These are phyloP conservation scores for Tetraodon nigroviridis DNA, from an alignment of 2,113 vertebrate genomes.

Conservation along the genomic window DNA sequence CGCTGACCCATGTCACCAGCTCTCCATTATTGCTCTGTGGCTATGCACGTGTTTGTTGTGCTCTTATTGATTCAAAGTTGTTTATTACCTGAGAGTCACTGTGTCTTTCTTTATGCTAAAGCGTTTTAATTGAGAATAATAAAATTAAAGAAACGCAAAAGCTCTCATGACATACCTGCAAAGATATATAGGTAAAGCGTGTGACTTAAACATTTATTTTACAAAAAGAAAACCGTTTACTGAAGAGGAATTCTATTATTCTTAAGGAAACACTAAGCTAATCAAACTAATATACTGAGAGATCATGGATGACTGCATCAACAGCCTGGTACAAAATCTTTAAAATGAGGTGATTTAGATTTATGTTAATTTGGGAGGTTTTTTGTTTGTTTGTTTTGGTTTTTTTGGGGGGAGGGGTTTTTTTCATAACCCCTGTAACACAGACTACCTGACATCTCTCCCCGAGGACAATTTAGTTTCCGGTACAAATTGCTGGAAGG, in stretches of 20 bases:
- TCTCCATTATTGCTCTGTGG: conserved; percentile 9
- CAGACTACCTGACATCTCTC: neutral
- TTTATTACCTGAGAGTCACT: neutral
- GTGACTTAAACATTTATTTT: neutral
- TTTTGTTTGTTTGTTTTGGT: too few species aligned
- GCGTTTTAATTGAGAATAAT: neutral
- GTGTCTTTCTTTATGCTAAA: neutral
- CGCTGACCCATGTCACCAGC: conserved; percentile 58
- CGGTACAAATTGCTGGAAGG: conserved; percentile 25
- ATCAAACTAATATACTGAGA: too few species aligned
- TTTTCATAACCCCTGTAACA: neutral
- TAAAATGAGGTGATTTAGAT: neutral
- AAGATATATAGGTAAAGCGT: too few species aligned
- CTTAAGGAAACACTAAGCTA: too few species aligned
- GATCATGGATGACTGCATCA: too few species aligned
- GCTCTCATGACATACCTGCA: too few species aligned
- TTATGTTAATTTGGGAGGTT: neutral
- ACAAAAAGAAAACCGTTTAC: too few species aligned
- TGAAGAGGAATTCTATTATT: too few species aligned
- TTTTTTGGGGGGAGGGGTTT: too few species aligned
- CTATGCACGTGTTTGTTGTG: conserved; percentile 5
- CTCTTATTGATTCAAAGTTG: conserved; percentile 24
- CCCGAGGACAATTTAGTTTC: conserved; percentile 11
- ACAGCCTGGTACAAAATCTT: neutral
- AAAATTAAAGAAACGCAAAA: too few species aligned